Conservation (phyloP, 2,797 vertebrate species). For the Danionella dracula region DNA sequence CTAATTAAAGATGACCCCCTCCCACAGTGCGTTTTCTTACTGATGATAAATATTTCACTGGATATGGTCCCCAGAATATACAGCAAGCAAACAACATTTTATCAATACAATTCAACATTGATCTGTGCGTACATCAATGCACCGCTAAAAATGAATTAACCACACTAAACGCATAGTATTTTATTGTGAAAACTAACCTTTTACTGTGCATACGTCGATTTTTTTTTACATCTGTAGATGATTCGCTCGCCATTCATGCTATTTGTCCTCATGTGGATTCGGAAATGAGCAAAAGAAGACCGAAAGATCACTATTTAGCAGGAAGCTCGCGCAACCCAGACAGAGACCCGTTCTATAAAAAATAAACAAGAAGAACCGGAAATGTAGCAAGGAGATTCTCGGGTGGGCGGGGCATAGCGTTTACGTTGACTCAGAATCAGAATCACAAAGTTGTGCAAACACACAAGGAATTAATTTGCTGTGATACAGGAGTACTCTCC, state of each 20-base stretch:
- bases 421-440: too few relatives aligned
- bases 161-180: too few relatives aligned
- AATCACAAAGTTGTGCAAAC: too few relatives aligned
- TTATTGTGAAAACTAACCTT: background rate
- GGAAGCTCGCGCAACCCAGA: slow-evolving; percentile 44
- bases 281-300: slow-evolving; percentile 41
- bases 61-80: background rate
- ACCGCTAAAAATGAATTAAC: too few relatives aligned
- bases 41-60: background rate
- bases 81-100: background rate
- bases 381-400: fast-evolving
- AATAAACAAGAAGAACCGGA: background rate
- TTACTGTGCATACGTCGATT: background rate
- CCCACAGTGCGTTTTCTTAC: background rate
- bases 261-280: slow-evolving; percentile 14
- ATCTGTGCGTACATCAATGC: too few relatives aligned
- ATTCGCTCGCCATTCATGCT: background rate
- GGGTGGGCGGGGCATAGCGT: background rate
- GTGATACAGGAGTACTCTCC: too few relatives aligned
- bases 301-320: slow-evolving; percentile 55
- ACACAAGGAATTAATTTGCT: too few relatives aligned
- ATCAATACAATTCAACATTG: too few relatives aligned
- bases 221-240: background rate
- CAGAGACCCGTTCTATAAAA: background rate
- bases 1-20: background rate